Percentiles rank a stretch among this genome's conserved stretches.
phyloP scores from a whole-genome alignment of 2,888 invertebrate species.

The Caenorhabditis doughertyi region DNA sequence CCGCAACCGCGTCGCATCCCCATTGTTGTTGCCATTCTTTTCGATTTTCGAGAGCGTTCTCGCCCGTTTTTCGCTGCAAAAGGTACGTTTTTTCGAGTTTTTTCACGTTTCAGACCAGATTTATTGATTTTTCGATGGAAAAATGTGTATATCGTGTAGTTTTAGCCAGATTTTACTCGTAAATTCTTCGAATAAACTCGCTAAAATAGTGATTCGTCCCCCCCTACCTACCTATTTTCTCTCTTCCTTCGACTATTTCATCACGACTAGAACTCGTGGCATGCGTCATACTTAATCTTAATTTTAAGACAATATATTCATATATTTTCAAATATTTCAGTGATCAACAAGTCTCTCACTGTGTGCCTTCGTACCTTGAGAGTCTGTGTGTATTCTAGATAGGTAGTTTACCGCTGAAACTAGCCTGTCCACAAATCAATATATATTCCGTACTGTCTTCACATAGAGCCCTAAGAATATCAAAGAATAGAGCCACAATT shows the following conservation, averaged over 20 bases:
- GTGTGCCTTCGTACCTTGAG: neutral
- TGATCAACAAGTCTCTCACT: slow-evolving; percentile 22
- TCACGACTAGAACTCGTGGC: slow-evolving; percentile 29
- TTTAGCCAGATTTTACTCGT: slow-evolving; percentile 31
- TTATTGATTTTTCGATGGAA: neutral
- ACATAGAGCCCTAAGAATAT: slow-evolving; percentile 36
- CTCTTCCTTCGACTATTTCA: neutral
- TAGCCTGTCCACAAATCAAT: neutral
- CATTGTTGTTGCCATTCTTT: neutral
- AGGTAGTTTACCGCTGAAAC: neutral
- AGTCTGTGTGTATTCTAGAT: neutral
- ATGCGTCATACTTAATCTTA: slow-evolving; percentile 11
- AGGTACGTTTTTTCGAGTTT: slow-evolving; percentile 15
- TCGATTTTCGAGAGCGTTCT: slow-evolving; percentile 31
- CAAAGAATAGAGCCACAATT: slow-evolving; percentile 43
- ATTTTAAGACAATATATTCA: neutral
- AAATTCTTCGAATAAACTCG: slow-evolving; percentile 15
- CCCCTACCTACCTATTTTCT: neutral
- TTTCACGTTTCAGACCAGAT: slow-evolving; percentile 12
- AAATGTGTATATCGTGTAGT: slow-evolving; percentile 18
- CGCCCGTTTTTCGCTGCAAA: slow-evolving; percentile 13
- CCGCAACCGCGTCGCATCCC: slow-evolving; percentile 36
- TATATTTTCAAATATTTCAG: slow-evolving; percentile 31
- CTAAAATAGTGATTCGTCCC: neutral
- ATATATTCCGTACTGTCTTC: neutral